Base-by-base conservation (phyloP, 2,797 vertebrate species). In the Aphelocoma californica region DNA sequence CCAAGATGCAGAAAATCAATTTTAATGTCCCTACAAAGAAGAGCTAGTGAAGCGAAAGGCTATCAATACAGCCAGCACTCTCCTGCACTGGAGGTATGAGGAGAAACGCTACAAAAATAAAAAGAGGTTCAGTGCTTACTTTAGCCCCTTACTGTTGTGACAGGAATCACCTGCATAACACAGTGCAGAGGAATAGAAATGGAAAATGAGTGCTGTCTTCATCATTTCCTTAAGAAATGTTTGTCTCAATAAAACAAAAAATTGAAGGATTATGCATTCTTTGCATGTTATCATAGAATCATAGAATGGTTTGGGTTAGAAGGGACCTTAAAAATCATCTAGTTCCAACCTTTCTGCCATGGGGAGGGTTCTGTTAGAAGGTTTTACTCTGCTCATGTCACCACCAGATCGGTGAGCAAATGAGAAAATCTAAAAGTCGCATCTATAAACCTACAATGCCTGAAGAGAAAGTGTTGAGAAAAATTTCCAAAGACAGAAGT, bases 1-100 rank as follows among this genome's bases (percentile, higher is more conserved):
- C 56, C 74, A 95, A 94, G 90, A 93, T 93, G 85, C 75, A 86
- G 73, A 80, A 97, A 97, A 96, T 97, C 83, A 95, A 95, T 97
- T 78, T 87, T 95, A 93, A 92, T 83, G 86, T 93, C 74, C 92
- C 79, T 48, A 62, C 50, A 62, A 81, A 93, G 79, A 71, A 56
- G 83, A 65, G 32, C 67, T 44, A 56, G 44, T 81, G 88, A 88
- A 70, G 78, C 9, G 4, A 81, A 95, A 95, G 38, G 47, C 53
- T 90, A 91, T 82, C 93, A 95, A 58, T 87, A 88, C 64, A 90
- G 56, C 62, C 78, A 88, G 78, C 67, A 53, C 62, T 50, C 50
- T 84, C 54, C 44, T 53, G 34, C 2, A 4, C 31, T 31, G 53
- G 51, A 87, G 77, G 42, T 31, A 29, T 28, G 88, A 84, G 72